These are phyloP conservation scores for Penaeus chinensis DNA, from an alignment of 1,140 invertebrate genomes.

Conservation along the genomic window DNA sequence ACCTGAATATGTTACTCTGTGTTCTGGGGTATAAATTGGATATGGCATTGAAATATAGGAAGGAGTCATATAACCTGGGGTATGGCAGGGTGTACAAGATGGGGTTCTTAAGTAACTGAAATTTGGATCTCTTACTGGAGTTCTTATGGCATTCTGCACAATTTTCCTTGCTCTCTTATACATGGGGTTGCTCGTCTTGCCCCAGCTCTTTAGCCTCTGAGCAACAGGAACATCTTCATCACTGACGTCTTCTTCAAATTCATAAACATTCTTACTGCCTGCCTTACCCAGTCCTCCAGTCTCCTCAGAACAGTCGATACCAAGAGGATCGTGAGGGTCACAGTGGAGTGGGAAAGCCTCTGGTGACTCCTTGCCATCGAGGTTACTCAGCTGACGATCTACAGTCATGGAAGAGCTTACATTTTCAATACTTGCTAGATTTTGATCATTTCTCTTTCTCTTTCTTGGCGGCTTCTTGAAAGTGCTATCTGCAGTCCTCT, in stretches of 20 bases:
- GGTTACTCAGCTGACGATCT: not conserved
- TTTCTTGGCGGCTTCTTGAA: conserved; percentile 2
- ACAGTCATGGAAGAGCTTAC: not conserved
- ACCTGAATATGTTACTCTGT: conserved; percentile 42
- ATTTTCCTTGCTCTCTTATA: conserved; percentile 39
- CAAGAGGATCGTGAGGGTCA: conserved; percentile 45
- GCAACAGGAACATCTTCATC: conserved; percentile 41
- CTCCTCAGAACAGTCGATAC: conserved; percentile 22
- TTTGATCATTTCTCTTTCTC: conserved; percentile 1
- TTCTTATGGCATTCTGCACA: conserved; percentile 46
- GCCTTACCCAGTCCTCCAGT: not conserved
- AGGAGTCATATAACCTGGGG: conserved; percentile 27
- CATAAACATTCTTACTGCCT: conserved; percentile 21
- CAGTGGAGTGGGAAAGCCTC: conserved; percentile 39
- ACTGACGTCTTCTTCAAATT: conserved; percentile 48
- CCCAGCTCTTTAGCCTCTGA: conserved; percentile 15
- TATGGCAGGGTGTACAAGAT: conserved; percentile 23
- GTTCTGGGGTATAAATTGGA: conserved; percentile 48
- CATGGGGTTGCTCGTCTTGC: not conserved
- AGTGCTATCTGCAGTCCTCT: conserved; percentile 22
- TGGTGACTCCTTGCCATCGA: conserved; percentile 23
- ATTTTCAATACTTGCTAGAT: not conserved
- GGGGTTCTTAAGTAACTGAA: conserved; percentile 50
- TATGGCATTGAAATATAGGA: conserved; percentile 31
- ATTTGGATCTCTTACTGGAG: conserved; percentile 42